A percentile compares a stretch with the other conserved stretches of the same genome.
These are phyloP conservation scores for Rhegmatorhina hoffmannsi DNA, from an alignment of 2,113 vertebrate genomes.

Conservation along the genomic window DNA sequence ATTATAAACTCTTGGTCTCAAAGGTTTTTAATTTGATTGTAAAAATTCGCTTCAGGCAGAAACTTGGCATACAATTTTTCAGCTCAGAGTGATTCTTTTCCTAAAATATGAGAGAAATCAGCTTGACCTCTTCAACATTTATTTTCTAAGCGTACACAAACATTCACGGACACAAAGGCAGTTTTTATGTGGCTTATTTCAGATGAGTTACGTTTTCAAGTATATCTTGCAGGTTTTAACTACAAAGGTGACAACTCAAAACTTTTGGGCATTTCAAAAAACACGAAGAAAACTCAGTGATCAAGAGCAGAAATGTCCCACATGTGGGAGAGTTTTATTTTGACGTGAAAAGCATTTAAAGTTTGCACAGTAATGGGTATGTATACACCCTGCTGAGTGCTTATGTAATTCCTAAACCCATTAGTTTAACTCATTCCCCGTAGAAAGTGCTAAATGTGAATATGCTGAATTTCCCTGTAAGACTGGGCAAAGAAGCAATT, in stretches of 20 bases:
- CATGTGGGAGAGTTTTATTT: slow-evolving; percentile 23
- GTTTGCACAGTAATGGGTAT: background rate
- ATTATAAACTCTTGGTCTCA: slow-evolving; percentile 74
- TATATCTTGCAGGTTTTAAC: background rate
- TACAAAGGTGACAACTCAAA: slow-evolving; percentile 25
- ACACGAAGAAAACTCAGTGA: background rate
- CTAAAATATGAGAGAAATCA: slow-evolving; percentile 48
- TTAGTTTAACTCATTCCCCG: background rate
- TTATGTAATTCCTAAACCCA: background rate
- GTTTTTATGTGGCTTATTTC: background rate
- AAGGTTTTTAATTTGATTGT: slow-evolving; percentile 76
- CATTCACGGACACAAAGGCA: background rate
- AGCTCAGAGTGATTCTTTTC: slow-evolving; percentile 11
- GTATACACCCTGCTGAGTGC: background rate
- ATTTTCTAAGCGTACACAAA: slow-evolving; percentile 44
- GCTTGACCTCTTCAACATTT: slow-evolving; percentile 9
- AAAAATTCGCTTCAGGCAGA: slow-evolving; percentile 72
- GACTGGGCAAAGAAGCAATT: background rate
- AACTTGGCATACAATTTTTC: slow-evolving; percentile 41
- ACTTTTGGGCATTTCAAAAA: slow-evolving; percentile 39
- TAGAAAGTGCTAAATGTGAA: background rate
- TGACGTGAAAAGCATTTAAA: background rate
- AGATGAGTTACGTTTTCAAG: background rate
- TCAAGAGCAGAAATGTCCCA: slow-evolving; percentile 19
- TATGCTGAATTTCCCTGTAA: background rate